phyloP scores from a whole-genome alignment of 2,113 vertebrate genomes.

The Panurus biarmicus region DNA sequence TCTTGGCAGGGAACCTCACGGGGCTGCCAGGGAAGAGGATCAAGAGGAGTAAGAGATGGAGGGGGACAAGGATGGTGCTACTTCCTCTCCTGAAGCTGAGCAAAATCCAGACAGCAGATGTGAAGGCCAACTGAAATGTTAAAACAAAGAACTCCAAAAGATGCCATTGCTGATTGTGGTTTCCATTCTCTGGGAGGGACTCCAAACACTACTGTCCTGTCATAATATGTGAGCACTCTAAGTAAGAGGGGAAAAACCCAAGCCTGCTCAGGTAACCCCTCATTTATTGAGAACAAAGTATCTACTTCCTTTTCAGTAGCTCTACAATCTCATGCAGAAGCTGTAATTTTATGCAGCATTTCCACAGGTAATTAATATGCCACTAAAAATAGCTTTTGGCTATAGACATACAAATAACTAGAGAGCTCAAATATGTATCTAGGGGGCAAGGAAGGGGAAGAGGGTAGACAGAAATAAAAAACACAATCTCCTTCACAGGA shows the following conservation, averaged over 20 bases:
- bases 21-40: not conserved
- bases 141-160: not conserved
- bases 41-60: not conserved
- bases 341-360: not conserved
- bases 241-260: not conserved
- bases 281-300: not conserved
- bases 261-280: not conserved
- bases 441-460: accelerated
- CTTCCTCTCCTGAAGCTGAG: not conserved
- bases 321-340: not conserved
- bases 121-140: not conserved
- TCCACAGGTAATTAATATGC: not conserved
- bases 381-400: not conserved
- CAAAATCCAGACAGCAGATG: not conserved
- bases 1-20: constrained; percentile 30
- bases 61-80: not conserved
- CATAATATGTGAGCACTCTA: not conserved
- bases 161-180: not conserved
- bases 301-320: not conserved
- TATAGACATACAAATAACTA: not conserved
- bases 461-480: too few relatives aligned
- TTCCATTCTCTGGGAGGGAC: not conserved
- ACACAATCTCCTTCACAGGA: not conserved
- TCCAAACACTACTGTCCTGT: not conserved
- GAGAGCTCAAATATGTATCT: not conserved